Base-by-base conservation (phyloP, 2,113 vertebrate species). In the Pipra filicauda region DNA sequence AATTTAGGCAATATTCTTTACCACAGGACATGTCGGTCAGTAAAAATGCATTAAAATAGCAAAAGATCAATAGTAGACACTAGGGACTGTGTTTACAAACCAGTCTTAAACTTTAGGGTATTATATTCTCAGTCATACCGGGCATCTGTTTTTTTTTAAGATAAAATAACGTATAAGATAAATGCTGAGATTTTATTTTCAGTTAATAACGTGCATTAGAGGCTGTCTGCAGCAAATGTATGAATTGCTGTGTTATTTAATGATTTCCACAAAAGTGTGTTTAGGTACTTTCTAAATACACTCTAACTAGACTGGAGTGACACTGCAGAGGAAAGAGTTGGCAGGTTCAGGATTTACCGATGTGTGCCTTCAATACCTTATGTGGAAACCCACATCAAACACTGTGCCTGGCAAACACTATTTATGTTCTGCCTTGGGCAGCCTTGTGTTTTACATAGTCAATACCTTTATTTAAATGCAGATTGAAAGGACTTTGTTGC, bases 1-100 rank as follows among this genome's bases (percentile, higher is more conserved):
- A 98, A 99, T 99, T 99, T 98, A 98, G 98, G 98, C 98, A 98
- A 98, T 98, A 98, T 98, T 98, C 98, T 98, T 98, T 98, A 99
- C 98, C 98, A 98, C 98, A 98, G 97, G 98, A 98, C 98, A 98
- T 98, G 97, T 98, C 95, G 98, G 98, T 98, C 98, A 98, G 98
- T 98, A 98, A 98, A 98, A 98, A 98, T 97, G 98, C 98, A 98
- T 98, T 98, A 98, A 98, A 98, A 98, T 98, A 97, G 98, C 93
- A 69, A 97, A 96, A 97, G 98, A 99, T 99, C 98, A 98, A 99
- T 99, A 98, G 92, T 54, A 94, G 97, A 98, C 98, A 97, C 98
- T 95, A 85, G 98, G 97, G 98, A 98, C 97, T 55, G 79, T 97
- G 97, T 98, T 98, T 97, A 98, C 97, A 97, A 98, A 97, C 97